These are phyloP conservation scores for Ephestia elutella DNA, from an alignment of 1,140 invertebrate species.

Conservation along the genomic window DNA sequence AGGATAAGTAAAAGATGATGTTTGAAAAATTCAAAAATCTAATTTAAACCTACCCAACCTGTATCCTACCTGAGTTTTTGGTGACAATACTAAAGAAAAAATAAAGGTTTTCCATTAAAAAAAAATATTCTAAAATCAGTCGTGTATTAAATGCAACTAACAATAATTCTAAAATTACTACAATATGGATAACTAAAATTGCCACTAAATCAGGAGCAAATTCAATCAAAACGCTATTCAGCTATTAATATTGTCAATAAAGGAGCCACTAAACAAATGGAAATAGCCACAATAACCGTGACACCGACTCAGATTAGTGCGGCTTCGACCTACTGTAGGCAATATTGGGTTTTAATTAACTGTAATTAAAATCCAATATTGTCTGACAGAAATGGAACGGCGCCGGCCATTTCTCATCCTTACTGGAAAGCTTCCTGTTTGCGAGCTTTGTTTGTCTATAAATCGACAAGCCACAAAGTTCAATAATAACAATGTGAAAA, in stretches of 20 bases:
- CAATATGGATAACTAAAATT: neutral
- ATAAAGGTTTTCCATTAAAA: too few species aligned
- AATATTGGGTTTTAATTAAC: too few species aligned
- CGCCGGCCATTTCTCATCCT: neutral
- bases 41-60: too few species aligned
- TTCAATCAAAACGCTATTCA: constrained; percentile 2
- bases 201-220: neutral
- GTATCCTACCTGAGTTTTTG: too few species aligned
- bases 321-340: constrained; percentile 38
- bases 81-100: too few species aligned
- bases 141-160: too few species aligned
- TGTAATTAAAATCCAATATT: constrained; percentile 72
- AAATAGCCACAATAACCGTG: constrained; percentile 29
- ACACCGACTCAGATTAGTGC: constrained; percentile 34
- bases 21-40: too few species aligned
- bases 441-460: neutral
- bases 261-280: constrained; percentile 25
- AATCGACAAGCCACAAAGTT: neutral
- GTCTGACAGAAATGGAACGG: constrained; percentile 64
- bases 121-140: too few species aligned
- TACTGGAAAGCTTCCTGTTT: constrained; percentile 1
- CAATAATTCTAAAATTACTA: too few species aligned
- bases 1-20: too few species aligned
- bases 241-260: constrained; percentile 10
- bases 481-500: neutral